Evolutionary conservation across 2,888 invertebrate species (phyloP).

Genomic region (Drosophila longiperda): DNA sequence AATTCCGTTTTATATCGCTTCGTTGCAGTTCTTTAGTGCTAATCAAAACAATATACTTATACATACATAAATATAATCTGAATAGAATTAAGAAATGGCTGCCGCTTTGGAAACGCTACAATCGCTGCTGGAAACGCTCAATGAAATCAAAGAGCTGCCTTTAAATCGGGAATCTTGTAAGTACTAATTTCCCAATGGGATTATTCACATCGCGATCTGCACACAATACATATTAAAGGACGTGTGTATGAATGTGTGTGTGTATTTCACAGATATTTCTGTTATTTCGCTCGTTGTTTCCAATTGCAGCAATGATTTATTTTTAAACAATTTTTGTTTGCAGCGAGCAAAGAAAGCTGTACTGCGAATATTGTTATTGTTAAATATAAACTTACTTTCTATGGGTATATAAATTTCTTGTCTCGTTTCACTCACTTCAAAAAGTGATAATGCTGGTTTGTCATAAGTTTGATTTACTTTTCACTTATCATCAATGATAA

Average conservation of each 20-base stretch:
- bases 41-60: slow-evolving; percentile 27
- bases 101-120: slow-evolving; percentile 80
- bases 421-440: not conserved
- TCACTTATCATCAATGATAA: slow-evolving; percentile 7
- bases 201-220: not conserved
- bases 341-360: slow-evolving; percentile 12
- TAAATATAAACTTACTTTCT: not conserved
- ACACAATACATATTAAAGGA: not conserved
- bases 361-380: not conserved
- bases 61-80: slow-evolving; percentile 27
- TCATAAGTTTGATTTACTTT: slow-evolving; percentile 7
- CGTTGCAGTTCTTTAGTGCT: slow-evolving; percentile 46
- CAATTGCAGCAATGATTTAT: slow-evolving; percentile 73
- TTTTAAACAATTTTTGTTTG: slow-evolving; percentile 60
- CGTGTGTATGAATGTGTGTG: not conserved
- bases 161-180: slow-evolving; percentile 82
- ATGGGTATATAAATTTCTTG: not conserved
- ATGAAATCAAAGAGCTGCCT: slow-evolving; percentile 78
- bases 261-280: slow-evolving; percentile 5
- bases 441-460: slow-evolving; percentile 1
- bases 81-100: slow-evolving; percentile 69
- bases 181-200: slow-evolving; percentile 47
- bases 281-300: slow-evolving; percentile 44
- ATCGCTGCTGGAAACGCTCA: slow-evolving; percentile 71
- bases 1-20: slow-evolving; percentile 24